Evolutionary conservation across 2,888 invertebrate species (phyloP).

Genomic region (Tetragonula carbonaria): DNA sequence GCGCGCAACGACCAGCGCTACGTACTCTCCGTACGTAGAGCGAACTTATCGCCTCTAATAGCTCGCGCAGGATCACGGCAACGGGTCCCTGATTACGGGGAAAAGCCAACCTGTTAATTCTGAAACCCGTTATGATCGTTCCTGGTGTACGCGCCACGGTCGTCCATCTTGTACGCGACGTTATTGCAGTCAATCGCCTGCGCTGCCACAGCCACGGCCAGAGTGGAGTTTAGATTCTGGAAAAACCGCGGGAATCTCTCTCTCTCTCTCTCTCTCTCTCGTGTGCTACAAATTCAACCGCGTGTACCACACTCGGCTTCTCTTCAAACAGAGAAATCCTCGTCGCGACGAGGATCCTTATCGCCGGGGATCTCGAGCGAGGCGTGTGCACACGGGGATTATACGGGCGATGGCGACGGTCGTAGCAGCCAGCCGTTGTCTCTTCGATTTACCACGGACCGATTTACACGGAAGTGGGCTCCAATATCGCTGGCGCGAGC

Average conservation of each 20-base stretch:
- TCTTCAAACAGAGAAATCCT: slow-evolving; percentile 11
- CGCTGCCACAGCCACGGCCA: background rate
- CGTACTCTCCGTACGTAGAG: background rate
- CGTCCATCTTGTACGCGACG: background rate
- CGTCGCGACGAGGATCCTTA: slow-evolving; percentile 11
- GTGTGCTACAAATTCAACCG: background rate
- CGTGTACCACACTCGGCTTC: background rate
- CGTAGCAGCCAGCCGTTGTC: slow-evolving; percentile 41
- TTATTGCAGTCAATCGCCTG: background rate
- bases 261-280: background rate
- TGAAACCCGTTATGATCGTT: slow-evolving; percentile 15
- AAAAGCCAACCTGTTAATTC: slow-evolving; percentile 16
- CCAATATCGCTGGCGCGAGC: slow-evolving; percentile 54
- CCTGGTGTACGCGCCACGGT: background rate
- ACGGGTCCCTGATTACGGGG: slow-evolving; percentile 2
- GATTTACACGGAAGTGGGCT: slow-evolving; percentile 60
- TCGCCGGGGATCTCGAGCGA: slow-evolving; percentile 33
- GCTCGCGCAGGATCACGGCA: background rate
- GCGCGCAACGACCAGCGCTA: too few species aligned
- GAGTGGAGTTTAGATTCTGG: background rate
- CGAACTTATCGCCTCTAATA: background rate
- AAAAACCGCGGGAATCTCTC: background rate
- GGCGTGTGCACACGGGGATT: slow-evolving; percentile 37
- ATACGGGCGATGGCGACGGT: slow-evolving; percentile 53
- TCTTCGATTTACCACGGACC: slow-evolving; percentile 55